Percentiles rank a stretch among this genome's conserved stretches.
Conservation (phyloP, 30 jellyfish, hydroid and myxozoan species). For the Cassiopea andromeda region DNA sequence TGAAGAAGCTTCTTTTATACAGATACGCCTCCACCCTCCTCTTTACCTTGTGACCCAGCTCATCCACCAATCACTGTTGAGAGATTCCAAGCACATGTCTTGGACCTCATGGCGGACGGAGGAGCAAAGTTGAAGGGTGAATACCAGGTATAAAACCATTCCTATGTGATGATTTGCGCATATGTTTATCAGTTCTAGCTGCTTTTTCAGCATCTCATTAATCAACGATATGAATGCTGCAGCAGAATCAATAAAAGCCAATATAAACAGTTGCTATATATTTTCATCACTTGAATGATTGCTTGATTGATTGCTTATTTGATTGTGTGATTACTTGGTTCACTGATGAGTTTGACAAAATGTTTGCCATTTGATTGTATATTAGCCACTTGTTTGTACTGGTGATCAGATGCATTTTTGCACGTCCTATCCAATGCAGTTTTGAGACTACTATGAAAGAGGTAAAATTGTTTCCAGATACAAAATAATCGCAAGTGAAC, state of each 20-base stretch:
- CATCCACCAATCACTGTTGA: slow-evolving; percentile 64
- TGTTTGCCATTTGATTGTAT: neutral
- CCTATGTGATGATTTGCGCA: too few relatives aligned
- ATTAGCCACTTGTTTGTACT: neutral
- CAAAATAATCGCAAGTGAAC: too few relatives aligned
- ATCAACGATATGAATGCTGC: too few relatives aligned
- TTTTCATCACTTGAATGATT: neutral
- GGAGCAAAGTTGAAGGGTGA: slow-evolving; percentile 36
- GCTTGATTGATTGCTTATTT: neutral
- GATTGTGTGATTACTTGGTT: neutral
- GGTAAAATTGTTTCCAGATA: too few relatives aligned
- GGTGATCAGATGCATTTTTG: neutral
- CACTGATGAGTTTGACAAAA: neutral
- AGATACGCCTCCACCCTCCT: slow-evolving; percentile 51
- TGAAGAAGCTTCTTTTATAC: too few relatives aligned
- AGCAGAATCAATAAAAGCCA: too few relatives aligned
- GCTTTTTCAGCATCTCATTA: neutral
- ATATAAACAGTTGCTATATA: neutral
- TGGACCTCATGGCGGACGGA: slow-evolving; percentile 47
- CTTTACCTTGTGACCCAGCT: slow-evolving; percentile 67
- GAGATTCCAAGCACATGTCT: slow-evolving; percentile 67
- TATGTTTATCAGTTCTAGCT: too few relatives aligned
- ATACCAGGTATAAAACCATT: slow-evolving; percentile 40
- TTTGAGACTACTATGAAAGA: too few relatives aligned
- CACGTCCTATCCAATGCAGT: too few relatives aligned